These are phyloP conservation scores for Casuarius casuarius DNA, from an alignment of 2,113 vertebrate genomes.

Conservation along the genomic window DNA sequence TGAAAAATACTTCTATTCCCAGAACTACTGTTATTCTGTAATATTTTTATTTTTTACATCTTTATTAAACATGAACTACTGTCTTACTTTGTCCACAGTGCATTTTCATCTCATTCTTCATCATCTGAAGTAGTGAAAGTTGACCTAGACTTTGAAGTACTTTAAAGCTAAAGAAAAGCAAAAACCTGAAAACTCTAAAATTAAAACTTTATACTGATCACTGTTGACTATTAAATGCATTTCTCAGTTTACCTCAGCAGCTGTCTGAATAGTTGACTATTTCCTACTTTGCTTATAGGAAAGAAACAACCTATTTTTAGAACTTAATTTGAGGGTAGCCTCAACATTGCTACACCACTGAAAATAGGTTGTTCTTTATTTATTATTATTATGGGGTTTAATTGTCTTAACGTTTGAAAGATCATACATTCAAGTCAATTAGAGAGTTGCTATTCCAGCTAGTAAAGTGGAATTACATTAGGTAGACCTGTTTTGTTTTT, in stretches of 20 bases:
- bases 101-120: slow-evolving; percentile 61
- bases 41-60: background rate
- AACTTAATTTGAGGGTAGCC: background rate
- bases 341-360: background rate
- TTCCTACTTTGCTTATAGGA: background rate
- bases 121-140: background rate
- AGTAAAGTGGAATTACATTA: background rate
- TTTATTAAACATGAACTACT: slow-evolving; percentile 16
- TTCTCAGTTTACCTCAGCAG: background rate
- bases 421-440: background rate
- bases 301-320: background rate
- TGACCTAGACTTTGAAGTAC: background rate
- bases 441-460: background rate
- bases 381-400: background rate
- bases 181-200: background rate
- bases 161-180: background rate
- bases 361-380: background rate
- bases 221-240: background rate
- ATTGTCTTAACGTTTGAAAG: background rate
- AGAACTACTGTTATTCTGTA: background rate
- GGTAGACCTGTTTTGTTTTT: background rate
- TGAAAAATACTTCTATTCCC: background rate
- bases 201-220: background rate
- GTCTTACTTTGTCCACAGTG: background rate
- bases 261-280: background rate